Evolutionary conservation across 2,797 vertebrate genomes (phyloP).

Genomic region (Champsocephalus esox): DNA sequence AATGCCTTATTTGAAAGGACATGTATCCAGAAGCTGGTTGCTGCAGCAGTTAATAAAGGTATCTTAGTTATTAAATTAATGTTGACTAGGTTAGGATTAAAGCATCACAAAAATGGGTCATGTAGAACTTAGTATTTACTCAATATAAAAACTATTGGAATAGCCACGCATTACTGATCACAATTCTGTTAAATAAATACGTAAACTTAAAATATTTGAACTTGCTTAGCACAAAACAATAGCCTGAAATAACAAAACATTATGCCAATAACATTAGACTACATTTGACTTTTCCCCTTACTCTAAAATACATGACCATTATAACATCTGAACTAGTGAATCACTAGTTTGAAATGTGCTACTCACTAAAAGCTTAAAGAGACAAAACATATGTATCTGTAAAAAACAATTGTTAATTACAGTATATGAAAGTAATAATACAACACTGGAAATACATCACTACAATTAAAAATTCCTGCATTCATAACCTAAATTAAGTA

Average conservation of each 20-base stretch:
- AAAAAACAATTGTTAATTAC: constrained; percentile 1
- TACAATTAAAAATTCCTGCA: too few species aligned
- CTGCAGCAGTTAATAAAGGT: neutral
- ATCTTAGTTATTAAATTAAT: neutral
- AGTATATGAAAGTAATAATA: too few species aligned
- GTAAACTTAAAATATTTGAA: too few species aligned
- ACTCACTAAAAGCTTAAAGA: too few species aligned
- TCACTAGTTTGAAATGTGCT: too few species aligned
- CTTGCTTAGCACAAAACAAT: neutral
- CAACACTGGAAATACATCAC: too few species aligned
- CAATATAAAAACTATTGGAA: neutral
- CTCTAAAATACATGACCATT: neutral
- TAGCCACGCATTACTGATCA: neutral
- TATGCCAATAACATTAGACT: neutral
- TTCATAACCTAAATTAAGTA: too few species aligned
- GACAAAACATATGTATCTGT: constrained; percentile 6
- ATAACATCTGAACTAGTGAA: neutral
- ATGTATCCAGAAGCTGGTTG: neutral
- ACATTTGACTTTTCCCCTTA: neutral
- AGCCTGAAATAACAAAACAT: neutral
- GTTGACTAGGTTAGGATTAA: neutral
- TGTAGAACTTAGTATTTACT: neutral
- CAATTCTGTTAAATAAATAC: too few species aligned
- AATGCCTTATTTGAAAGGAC: neutral
- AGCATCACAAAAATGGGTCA: neutral